These are phyloP conservation scores for Portevinia maculata DNA, from an alignment of 2,888 invertebrate genomes.

Conservation along the genomic window DNA sequence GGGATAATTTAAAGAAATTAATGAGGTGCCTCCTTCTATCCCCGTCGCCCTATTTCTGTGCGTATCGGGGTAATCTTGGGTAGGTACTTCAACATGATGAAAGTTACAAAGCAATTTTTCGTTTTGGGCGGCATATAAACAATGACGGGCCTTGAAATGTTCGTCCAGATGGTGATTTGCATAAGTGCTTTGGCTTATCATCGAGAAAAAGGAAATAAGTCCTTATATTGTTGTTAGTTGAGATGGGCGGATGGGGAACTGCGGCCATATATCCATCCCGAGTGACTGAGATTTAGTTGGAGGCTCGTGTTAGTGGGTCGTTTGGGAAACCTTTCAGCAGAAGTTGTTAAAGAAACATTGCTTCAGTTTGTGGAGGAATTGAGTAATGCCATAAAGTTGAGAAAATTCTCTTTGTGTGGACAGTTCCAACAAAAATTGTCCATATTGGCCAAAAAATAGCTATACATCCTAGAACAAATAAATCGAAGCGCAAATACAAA, in stretches of 20 bases:
- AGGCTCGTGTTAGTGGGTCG: background rate
- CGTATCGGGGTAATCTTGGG: background rate
- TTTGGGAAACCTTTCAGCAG: conserved; percentile 1
- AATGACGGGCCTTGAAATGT: conserved; percentile 47
- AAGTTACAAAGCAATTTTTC: conserved; percentile 48
- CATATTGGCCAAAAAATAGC: too few relatives aligned
- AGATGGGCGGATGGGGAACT: background rate
- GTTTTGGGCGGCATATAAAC: conserved; percentile 35
- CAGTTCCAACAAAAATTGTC: too few relatives aligned
- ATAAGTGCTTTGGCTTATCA: conserved; percentile 65
- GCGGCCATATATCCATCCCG: conserved; percentile 8
- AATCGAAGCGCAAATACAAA: too few relatives aligned
- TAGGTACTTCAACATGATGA: conserved; percentile 53
- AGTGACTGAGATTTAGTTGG: conserved; percentile 13
- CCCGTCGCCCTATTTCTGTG: background rate
- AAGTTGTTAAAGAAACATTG: background rate
- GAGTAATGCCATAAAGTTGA: too few relatives aligned
- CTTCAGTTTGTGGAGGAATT: too few relatives aligned
- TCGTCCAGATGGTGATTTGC: conserved; percentile 73
- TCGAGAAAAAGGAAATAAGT: conserved; percentile 33
- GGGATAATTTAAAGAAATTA: conserved; percentile 72
- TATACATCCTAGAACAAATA: too few relatives aligned
- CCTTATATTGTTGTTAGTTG: conserved; percentile 30
- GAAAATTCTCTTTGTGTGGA: too few relatives aligned
- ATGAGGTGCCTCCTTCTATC: conserved; percentile 54